Percentiles rank a stretch among this genome's conserved stretches.
Evolutionary conservation across 2,888 invertebrate species (phyloP).

Genomic region (Notocelia uddmanniana): DNA sequence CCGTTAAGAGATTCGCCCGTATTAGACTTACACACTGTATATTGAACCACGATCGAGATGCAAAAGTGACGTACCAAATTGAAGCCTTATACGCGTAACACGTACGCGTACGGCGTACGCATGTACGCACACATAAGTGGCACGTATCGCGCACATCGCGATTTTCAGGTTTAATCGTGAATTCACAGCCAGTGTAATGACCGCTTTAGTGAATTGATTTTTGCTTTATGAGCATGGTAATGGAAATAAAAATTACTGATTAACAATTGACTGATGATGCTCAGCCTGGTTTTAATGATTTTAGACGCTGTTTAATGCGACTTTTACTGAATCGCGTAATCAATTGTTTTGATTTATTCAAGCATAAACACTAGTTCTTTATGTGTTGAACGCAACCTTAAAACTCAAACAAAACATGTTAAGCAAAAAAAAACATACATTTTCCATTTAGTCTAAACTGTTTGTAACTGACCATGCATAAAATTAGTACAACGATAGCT

Average conservation of each 20-base stretch:
- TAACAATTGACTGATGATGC: neutral
- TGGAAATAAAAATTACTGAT: constrained; percentile 21
- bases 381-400: no score
- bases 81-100: no score
- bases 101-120: neutral
- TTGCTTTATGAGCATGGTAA: constrained; percentile 18
- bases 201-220: constrained; percentile 27
- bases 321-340: neutral
- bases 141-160: neutral
- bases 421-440: no score
- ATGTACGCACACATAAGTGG: neutral
- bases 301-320: neutral
- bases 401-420: no score
- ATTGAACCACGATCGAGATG: no score
- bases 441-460: no score
- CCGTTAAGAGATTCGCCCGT: no score
- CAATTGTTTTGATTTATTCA: neutral
- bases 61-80: no score
- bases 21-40: no score
- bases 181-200: constrained; percentile 23
- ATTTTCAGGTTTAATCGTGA: constrained; percentile 30
- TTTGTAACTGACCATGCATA: no score
- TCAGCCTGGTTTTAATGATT: neutral
- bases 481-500: no score
- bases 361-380: no score